Percentiles rank a stretch among this genome's conserved stretches.
phyloP scores from a whole-genome alignment of 2,797 vertebrate species.

The Buceros bicornis region DNA sequence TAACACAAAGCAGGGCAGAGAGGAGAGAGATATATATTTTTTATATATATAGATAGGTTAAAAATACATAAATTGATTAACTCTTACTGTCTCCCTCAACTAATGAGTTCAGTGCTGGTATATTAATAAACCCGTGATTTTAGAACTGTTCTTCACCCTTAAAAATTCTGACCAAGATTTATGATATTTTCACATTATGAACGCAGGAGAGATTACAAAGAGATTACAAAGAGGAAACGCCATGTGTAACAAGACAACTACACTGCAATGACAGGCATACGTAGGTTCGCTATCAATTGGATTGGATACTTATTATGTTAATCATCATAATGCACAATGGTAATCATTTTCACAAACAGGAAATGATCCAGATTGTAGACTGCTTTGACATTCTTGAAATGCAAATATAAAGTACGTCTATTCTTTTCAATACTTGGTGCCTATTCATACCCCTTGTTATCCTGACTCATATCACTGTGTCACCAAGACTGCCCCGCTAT shows the following conservation, averaged over 20 bases:
- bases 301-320: accelerated
- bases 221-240: not conserved
- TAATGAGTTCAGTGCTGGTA: not conserved
- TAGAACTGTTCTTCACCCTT: not conserved
- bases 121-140: not conserved
- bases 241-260: not conserved
- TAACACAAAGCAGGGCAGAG: not conserved
- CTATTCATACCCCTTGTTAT: not conserved
- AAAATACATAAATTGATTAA: not conserved
- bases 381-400: not conserved
- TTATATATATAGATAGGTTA: not conserved
- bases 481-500: not conserved
- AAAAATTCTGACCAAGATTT: not conserved
- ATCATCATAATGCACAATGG: not conserved
- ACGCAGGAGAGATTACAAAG: not conserved
- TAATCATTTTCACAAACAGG: not conserved
- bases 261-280: not conserved
- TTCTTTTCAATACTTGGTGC: not conserved
- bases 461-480: not conserved
- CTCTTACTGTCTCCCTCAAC: not conserved
- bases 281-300: accelerated
- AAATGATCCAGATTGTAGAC: not conserved
- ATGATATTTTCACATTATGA: not conserved
- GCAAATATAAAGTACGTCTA: not conserved
- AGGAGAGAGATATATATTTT: accelerated